Conservation (phyloP, 2,113 vertebrate species). For the Dasyprocta punctata region DNA sequence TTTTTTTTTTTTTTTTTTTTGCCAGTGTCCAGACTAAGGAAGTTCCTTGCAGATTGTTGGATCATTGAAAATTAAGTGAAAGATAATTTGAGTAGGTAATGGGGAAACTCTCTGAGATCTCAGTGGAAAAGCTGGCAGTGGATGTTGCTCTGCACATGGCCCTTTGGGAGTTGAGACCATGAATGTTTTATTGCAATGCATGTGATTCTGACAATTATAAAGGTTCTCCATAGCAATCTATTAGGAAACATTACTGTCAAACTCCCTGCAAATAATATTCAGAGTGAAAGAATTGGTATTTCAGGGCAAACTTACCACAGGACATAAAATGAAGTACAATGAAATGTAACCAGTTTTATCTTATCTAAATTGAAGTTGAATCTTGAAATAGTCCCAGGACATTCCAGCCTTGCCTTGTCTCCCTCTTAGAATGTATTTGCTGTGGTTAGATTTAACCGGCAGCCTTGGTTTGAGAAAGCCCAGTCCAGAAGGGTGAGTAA, state of each 20-base stretch:
- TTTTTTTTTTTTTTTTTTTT: not conserved
- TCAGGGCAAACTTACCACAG: not conserved
- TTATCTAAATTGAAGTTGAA: not conserved
- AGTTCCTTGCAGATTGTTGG: not conserved
- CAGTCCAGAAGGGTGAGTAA: not conserved
- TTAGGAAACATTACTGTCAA: not conserved
- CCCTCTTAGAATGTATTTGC: accelerated
- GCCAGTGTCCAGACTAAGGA: not conserved
- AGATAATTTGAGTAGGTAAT: not conserved
- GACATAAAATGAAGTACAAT: not conserved
- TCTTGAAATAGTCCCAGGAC: not conserved
- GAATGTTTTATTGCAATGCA: no score
- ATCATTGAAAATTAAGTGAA: not conserved
- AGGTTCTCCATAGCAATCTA: not conserved
- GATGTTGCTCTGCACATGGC: not conserved
- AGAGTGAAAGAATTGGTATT: not conserved
- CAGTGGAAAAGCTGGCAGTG: not conserved
- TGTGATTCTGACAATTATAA: not conserved
- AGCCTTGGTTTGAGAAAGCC: not conserved
- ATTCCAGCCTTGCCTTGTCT: accelerated
- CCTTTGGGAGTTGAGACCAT: not conserved
- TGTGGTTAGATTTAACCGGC: not conserved
- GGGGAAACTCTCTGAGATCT: not conserved
- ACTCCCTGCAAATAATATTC: not conserved
- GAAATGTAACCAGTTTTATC: not conserved